These are phyloP conservation scores for Arctia plantaginis DNA, from an alignment of 2,888 invertebrate genomes.

Conservation along the genomic window DNA sequence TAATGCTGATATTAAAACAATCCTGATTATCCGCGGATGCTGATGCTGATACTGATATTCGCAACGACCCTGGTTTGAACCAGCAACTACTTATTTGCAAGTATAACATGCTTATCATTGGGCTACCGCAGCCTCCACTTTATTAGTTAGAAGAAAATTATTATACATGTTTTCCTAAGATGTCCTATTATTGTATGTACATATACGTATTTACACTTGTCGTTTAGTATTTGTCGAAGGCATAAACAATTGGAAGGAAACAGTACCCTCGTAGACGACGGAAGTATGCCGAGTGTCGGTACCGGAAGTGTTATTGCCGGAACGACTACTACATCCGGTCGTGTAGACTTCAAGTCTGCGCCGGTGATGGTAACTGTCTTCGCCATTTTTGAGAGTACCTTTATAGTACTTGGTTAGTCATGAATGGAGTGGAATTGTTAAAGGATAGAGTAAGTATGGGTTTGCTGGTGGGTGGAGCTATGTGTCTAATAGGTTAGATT, in stretches of 20 bases:
- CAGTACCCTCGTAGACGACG: slow-evolving; percentile 79
- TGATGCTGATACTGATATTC: no score
- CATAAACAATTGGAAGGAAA: slow-evolving; percentile 83
- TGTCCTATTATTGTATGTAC: background rate
- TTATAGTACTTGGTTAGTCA: slow-evolving; percentile 32
- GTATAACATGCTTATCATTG: background rate
- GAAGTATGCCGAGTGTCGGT: slow-evolving; percentile 82
- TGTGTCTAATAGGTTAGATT: background rate
- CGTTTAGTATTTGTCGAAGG: slow-evolving; percentile 74
- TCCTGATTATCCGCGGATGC: no score
- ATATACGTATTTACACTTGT: slow-evolving; percentile 51
- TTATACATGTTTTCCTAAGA: background rate
- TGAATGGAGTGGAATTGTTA: slow-evolving; percentile 18
- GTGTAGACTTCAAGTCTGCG: slow-evolving; percentile 80
- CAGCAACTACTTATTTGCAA: background rate
- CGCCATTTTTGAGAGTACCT: slow-evolving; percentile 63
- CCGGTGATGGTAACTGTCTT: slow-evolving; percentile 66
- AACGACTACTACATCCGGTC: slow-evolving; percentile 82
- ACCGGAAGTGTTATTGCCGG: slow-evolving; percentile 85
- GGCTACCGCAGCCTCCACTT: background rate
- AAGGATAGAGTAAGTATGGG: slow-evolving; percentile 4
- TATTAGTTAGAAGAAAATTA: background rate
- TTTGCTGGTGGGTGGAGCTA: background rate
- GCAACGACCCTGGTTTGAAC: background rate
- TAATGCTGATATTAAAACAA: no score